Evolutionary conservation across 2,797 vertebrate species (phyloP).

Genomic region (Acanthis flammea): DNA sequence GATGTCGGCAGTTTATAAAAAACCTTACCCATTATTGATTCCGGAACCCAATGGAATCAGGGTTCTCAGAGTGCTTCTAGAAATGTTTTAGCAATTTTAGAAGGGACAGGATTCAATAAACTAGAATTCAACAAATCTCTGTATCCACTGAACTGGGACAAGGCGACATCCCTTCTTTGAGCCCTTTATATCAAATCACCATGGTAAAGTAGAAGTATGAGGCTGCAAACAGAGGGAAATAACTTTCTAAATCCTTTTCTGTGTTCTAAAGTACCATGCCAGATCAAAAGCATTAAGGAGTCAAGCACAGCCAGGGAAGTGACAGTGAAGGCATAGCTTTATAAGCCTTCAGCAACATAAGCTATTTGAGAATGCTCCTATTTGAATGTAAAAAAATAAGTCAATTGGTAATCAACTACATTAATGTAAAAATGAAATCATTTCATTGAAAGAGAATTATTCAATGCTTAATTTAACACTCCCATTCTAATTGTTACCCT

Average conservation of each 20-base stretch:
- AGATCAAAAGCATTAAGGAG: background rate
- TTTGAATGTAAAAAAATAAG: background rate
- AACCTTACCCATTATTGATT: background rate
- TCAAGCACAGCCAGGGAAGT: background rate
- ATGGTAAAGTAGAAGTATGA: background rate
- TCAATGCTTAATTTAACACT: background rate
- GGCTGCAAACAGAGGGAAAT: background rate
- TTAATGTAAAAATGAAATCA: background rate
- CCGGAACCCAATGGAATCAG: background rate
- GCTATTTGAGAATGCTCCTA: background rate
- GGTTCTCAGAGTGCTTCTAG: background rate
- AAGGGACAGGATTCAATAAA: background rate
- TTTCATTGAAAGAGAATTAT: background rate
- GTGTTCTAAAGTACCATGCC: background rate
- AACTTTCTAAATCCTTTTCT: background rate
- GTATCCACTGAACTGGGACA: background rate
- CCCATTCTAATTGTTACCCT: background rate
- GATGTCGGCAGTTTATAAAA: background rate
- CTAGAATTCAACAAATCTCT: background rate
- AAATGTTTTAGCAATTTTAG: background rate
- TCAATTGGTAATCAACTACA: background rate
- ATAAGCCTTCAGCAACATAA: background rate
- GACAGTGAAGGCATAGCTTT: background rate
- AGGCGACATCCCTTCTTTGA: background rate
- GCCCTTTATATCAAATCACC: background rate